Percentiles rank a stretch among this genome's conserved stretches.
These are phyloP conservation scores for Lutraria lutraria DNA, from an alignment of 2,888 invertebrate species.

Conservation along the genomic window DNA sequence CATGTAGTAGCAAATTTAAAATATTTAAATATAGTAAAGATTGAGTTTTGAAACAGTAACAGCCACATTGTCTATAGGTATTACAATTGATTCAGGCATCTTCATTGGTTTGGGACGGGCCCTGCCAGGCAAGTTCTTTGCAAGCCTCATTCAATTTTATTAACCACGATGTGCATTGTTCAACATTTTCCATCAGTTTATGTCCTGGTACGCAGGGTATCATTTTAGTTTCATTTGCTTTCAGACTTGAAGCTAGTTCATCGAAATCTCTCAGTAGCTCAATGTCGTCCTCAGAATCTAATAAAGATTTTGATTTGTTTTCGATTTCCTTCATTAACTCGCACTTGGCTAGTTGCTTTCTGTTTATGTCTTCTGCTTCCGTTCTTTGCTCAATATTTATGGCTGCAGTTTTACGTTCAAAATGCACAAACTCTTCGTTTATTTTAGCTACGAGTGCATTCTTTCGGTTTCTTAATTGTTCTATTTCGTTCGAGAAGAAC, in stretches of 20 bases:
- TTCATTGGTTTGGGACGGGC: background rate
- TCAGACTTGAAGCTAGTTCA: background rate
- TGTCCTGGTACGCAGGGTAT: constrained; percentile 30
- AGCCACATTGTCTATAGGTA: too few species aligned
- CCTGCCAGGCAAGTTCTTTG: background rate
- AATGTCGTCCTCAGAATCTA: background rate
- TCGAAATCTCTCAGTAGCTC: constrained; percentile 1
- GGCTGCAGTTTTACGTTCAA: background rate
- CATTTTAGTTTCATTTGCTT: background rate
- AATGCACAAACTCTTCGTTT: constrained; percentile 6
- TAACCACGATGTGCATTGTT: constrained; percentile 28
- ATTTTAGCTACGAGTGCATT: constrained; percentile 15
- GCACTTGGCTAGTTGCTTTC: background rate
- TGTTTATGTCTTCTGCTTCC: background rate
- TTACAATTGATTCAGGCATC: background rate
- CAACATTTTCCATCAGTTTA: constrained; percentile 35
- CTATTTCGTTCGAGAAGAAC: constrained; percentile 25
- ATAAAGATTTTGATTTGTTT: background rate
- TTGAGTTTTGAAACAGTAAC: too few species aligned
- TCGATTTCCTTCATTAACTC: background rate
- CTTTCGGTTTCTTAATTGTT: constrained; percentile 13
- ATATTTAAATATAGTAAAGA: too few species aligned
- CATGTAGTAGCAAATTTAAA: too few species aligned
- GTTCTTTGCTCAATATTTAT: constrained; percentile 20
- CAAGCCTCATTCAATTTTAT: constrained; percentile 11